Conservation (phyloP, 2,888 invertebrate species). For the Melieria crassipennis region DNA sequence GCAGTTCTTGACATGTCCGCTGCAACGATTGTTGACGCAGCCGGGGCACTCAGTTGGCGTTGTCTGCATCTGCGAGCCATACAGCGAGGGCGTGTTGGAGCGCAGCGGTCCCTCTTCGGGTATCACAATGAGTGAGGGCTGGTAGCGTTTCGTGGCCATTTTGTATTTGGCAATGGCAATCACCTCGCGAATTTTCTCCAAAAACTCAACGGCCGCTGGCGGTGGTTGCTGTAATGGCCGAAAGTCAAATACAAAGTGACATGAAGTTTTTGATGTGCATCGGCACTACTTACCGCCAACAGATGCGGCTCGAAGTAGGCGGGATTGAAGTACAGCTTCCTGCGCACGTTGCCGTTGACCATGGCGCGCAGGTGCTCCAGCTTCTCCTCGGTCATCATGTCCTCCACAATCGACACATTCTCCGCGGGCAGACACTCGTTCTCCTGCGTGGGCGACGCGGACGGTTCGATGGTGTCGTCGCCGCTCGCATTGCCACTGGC, state of each 20-base stretch:
- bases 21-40: constrained; percentile 54
- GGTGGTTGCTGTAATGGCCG: constrained; percentile 79
- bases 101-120: constrained; percentile 74
- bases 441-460: constrained; percentile 62
- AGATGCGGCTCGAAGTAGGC: constrained; percentile 91
- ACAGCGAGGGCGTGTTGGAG: constrained; percentile 57
- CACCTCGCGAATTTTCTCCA: constrained; percentile 89
- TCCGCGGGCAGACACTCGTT: constrained; percentile 82
- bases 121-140: constrained; percentile 81
- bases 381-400: constrained; percentile 73
- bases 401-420: constrained; percentile 86
- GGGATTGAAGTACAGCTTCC: constrained; percentile 88
- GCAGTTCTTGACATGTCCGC: constrained; percentile 63
- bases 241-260: neutral
- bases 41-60: constrained; percentile 47
- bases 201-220: constrained; percentile 88
- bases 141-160: constrained; percentile 83
- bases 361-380: constrained; percentile 74
- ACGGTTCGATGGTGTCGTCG: constrained; percentile 48
- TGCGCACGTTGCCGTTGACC: constrained; percentile 75
- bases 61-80: constrained; percentile 68
- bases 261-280: neutral
- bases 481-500: constrained; percentile 41
- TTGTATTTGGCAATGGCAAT: constrained; percentile 90
- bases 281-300: constrained; percentile 73